A percentile compares a stretch with the other conserved stretches of the same genome.
These are phyloP conservation scores for Heterodera filipjevi DNA, from an alignment of 2,888 invertebrate species.

Conservation along the genomic window DNA sequence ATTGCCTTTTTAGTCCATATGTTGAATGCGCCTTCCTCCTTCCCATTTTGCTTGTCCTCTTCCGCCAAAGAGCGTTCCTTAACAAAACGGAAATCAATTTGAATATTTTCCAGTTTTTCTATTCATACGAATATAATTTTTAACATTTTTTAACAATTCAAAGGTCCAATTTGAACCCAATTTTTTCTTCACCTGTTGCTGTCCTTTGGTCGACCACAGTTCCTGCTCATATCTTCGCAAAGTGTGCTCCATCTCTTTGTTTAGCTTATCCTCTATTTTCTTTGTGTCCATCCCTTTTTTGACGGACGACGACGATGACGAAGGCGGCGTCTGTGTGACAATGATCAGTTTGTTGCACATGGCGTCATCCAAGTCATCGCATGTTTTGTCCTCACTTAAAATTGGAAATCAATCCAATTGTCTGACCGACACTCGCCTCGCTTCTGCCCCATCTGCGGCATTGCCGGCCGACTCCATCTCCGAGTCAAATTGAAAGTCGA, in stretches of 20 bases:
- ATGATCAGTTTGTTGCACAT: constrained; percentile 75
- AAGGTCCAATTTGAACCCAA: not conserved
- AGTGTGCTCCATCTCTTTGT: constrained; percentile 95
- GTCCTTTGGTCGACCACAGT: constrained; percentile 73
- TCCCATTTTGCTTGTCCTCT: not conserved
- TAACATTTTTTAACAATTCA: too few species aligned
- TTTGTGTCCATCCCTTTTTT: constrained; percentile 73
- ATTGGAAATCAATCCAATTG: not conserved
- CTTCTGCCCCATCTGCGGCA: too few species aligned
- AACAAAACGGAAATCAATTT: too few species aligned
- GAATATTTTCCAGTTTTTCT: too few species aligned
- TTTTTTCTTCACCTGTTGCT: constrained; percentile 14
- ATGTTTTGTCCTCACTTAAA: constrained; percentile 6
- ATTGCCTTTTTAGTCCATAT: constrained; percentile 64
- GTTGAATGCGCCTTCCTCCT: constrained; percentile 30
- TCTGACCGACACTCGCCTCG: not conserved
- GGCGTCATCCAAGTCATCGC: constrained; percentile 69
- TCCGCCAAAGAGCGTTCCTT: not conserved
- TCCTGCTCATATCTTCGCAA: constrained; percentile 93
- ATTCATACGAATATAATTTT: too few species aligned
- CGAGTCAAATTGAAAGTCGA: too few species aligned
- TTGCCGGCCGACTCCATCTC: too few species aligned
- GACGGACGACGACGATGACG: constrained; percentile 66
- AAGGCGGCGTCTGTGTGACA: constrained; percentile 78
- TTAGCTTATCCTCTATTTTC: constrained; percentile 80